Base-by-base conservation (phyloP, 2,888 invertebrate species). In the Chirona hameri region DNA sequence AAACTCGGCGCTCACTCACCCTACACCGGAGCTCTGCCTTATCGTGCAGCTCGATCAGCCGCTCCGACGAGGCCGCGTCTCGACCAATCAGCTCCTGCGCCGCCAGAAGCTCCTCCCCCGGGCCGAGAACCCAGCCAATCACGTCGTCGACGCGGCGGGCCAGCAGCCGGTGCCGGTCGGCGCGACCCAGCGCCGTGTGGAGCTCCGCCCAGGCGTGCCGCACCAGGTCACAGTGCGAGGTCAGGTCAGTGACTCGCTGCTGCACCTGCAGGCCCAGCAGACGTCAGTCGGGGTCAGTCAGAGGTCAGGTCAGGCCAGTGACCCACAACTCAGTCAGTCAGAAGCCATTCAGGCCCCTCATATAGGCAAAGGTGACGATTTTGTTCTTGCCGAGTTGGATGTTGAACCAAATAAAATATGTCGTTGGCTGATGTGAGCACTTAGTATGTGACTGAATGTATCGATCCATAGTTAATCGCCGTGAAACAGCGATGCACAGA, bases 101-200 rank as follows among this genome's bases (percentile, higher is more conserved):
- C 85, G 92, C 92, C 81, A 94, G 89, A 88, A 94, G 90, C 85
- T 91, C 91, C 87, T 94, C 94, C 2, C 93, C 95, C 81, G 93
- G 92, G 60, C 93, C 93, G 82, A 93, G 88, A 83, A 94, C 93
- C 94, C 94, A 94, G 86, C 93, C 92, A 31, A 92, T 92, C 60
- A 94, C 93, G 88, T 91, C 90, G n/a, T 91, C 90, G 84, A 93
- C 91, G 60, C 92, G 92, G 86, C 91, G 91, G 86, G 92, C 92
- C 69, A 93, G 88, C 60, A 89, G 88, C 83, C 89, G 88, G 84
- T 92, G 89, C 86, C 92, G 91, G 85, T 86, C 83, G 21, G 83
- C 84, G 76, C 83, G 83, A 14, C 21, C 18, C 76, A 76, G 21
- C 24, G 46, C 24, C 76, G 21, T 84, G 82, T 83, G 82, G 24